Percentiles rank a stretch among this genome's conserved stretches.
These are phyloP conservation scores for Fratercula arctica DNA, from an alignment of 2,797 vertebrate species.

Conservation along the genomic window DNA sequence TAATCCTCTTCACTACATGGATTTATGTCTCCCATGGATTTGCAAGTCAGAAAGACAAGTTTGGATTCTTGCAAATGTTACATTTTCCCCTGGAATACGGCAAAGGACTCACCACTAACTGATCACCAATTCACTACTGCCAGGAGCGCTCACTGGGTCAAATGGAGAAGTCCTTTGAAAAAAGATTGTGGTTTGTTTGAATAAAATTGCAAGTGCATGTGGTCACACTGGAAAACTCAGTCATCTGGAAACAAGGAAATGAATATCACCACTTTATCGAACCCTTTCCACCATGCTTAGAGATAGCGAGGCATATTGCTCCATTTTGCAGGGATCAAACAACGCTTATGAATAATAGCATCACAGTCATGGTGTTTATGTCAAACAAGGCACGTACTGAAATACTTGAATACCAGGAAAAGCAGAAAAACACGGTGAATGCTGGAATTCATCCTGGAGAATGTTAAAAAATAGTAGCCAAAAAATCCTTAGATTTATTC, in stretches of 20 bases:
- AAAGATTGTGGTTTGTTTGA: neutral
- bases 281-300: neutral
- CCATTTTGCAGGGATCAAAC: neutral
- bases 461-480: neutral
- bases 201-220: neutral
- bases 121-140: neutral
- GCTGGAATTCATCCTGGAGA: neutral
- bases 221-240: neutral
- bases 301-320: neutral
- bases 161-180: neutral
- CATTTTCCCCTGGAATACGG: slow-evolving; percentile 26
- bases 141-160: neutral
- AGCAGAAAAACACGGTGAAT: neutral
- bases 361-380: neutral
- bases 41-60: slow-evolving; percentile 46
- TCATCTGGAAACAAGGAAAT: slow-evolving; percentile 15
- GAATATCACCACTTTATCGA: neutral
- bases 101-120: neutral
- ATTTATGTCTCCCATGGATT: slow-evolving; percentile 38
- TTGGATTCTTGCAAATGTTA: slow-evolving; percentile 35
- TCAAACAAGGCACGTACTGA: neutral
- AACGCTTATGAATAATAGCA: neutral
- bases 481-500: slow-evolving; percentile 37
- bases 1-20: neutral
- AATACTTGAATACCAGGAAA: neutral